phyloP scores from a whole-genome alignment of 23 tunicate species.

The Halocynthia roretzi region DNA sequence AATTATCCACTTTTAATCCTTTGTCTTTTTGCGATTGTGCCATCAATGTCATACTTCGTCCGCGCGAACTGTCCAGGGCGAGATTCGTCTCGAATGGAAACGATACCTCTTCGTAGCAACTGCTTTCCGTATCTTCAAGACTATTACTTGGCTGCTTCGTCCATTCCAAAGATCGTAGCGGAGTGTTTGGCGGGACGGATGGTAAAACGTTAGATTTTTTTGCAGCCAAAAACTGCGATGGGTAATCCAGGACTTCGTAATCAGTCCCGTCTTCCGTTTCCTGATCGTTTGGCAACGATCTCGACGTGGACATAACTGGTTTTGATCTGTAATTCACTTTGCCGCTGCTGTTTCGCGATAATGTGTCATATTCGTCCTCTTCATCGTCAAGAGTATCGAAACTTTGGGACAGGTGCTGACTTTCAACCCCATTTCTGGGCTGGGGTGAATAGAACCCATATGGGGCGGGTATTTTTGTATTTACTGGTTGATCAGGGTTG shows the following conservation, averaged over 20 bases:
- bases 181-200: constrained; percentile 6
- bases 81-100: not conserved
- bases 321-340: constrained; percentile 4
- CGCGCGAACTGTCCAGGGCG: not conserved
- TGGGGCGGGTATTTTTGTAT: not conserved
- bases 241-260: constrained; percentile 3
- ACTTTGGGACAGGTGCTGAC: not conserved
- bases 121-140: not conserved
- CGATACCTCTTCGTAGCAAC: not conserved
- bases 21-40: not conserved
- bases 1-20: no score
- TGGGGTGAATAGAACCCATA: not conserved
- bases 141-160: not conserved
- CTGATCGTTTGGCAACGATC: not conserved
- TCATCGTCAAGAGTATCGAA: not conserved
- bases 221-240: not conserved
- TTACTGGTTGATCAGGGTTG: not conserved
- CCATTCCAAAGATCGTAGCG: not conserved
- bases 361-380: constrained; percentile 6
- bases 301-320: not conserved
- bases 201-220: not conserved
- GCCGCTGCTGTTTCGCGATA: not conserved
- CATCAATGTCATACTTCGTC: not conserved
- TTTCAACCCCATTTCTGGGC: not conserved
- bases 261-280: not conserved